Percentiles rank a stretch among this genome's conserved stretches.
Evolutionary conservation across 2,888 invertebrate species (phyloP).

Genomic region (Apodemia duryi): DNA sequence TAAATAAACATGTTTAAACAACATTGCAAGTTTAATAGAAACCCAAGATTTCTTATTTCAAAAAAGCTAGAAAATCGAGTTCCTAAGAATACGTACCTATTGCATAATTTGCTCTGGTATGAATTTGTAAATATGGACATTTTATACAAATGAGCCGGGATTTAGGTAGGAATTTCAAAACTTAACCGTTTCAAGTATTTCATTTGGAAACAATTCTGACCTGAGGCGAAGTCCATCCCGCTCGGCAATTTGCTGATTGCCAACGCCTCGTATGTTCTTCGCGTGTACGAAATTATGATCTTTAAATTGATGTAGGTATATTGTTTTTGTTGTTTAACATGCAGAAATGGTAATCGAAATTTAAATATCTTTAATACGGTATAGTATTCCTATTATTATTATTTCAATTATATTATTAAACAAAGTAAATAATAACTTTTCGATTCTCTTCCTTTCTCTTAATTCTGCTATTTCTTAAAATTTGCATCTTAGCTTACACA

Average conservation of each 20-base stretch:
- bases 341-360: slow-evolving; percentile 9
- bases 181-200: slow-evolving; percentile 34
- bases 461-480: no score
- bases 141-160: slow-evolving; percentile 16
- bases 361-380: background rate
- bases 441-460: no score
- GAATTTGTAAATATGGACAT: slow-evolving; percentile 9
- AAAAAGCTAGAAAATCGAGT: no score
- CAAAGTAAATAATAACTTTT: no score
- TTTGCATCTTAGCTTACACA: no score
- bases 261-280: slow-evolving; percentile 47
- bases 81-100: no score
- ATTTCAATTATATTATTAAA: no score
- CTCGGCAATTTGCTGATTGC: slow-evolving; percentile 48
- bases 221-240: slow-evolving; percentile 46
- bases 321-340: slow-evolving; percentile 29
- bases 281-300: slow-evolving; percentile 52
- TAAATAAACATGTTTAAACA: no score
- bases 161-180: slow-evolving; percentile 23
- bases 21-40: no score
- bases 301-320: slow-evolving; percentile 38
- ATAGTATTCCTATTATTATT: no score
- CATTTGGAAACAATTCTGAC: slow-evolving; percentile 41
- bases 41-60: no score
- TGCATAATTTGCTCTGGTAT: no score